phyloP scores from a whole-genome alignment of 2,888 invertebrate species.

The Deilephila elpenor region DNA sequence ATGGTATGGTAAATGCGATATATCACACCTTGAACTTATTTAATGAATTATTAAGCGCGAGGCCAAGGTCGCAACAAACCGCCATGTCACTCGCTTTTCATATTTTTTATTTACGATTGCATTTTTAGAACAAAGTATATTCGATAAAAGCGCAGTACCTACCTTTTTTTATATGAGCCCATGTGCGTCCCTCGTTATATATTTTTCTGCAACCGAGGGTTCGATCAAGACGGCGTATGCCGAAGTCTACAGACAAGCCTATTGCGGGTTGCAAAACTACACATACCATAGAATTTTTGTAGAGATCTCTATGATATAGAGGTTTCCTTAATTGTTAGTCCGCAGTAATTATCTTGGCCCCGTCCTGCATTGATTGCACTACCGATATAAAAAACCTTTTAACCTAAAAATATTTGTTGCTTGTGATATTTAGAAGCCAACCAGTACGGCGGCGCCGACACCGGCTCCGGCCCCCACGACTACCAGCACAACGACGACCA shows the following conservation, averaged over 20 bases:
- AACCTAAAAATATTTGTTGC: not conserved
- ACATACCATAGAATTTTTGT: too few relatives aligned
- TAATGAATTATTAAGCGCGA: slow-evolving; percentile 4
- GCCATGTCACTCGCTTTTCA: not conserved
- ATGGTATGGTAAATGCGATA: not conserved
- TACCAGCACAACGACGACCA: slow-evolving; percentile 39
- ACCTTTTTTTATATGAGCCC: too few relatives aligned
- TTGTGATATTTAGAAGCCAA: slow-evolving; percentile 56
- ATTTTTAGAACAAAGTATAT: not conserved
- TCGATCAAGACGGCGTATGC: too few relatives aligned
- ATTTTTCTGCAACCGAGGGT: too few relatives aligned
- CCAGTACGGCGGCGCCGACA: slow-evolving; percentile 53
- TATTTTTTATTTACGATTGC: not conserved
- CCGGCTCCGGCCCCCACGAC: slow-evolving; percentile 38
- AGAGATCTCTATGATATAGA: too few relatives aligned
- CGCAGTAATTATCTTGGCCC: not conserved
- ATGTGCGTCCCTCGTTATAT: too few relatives aligned
- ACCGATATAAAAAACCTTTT: too few relatives aligned
- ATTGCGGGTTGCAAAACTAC: too few relatives aligned
- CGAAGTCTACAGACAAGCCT: too few relatives aligned
- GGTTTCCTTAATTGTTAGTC: not conserved
- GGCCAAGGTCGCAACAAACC: not conserved
- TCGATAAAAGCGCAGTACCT: too few relatives aligned
- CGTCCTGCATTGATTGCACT: too few relatives aligned
- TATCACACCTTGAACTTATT: slow-evolving; percentile 10